A percentile compares a stretch with the other conserved stretches of the same genome.
Conservation (phyloP, 2,888 invertebrate genomes). For the Cylindroiulus punctatus region DNA sequence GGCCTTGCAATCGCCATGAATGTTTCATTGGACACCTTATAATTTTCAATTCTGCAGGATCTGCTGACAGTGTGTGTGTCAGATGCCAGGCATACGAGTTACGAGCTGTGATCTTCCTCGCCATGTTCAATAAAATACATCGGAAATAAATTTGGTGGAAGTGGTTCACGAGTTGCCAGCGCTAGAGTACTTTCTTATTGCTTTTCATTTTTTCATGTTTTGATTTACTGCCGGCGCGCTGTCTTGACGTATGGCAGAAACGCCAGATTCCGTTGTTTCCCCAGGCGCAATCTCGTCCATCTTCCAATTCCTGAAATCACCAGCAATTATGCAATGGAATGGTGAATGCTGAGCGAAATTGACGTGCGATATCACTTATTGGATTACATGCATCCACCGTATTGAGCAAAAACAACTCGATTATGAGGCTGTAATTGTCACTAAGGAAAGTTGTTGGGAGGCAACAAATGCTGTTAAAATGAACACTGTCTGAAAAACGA, state of each 20-base stretch:
- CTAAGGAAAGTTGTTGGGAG: neutral
- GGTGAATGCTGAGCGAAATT: neutral
- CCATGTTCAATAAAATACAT: neutral
- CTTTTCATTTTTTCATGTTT: conserved; percentile 2
- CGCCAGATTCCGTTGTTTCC: too few species aligned
- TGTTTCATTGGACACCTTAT: conserved; percentile 16
- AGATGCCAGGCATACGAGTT: conserved; percentile 31
- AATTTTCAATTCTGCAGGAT: neutral
- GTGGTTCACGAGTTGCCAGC: neutral
- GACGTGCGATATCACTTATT: neutral
- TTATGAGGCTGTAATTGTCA: neutral
- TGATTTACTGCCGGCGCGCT: conserved; percentile 17
- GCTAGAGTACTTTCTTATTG: conserved; percentile 7
- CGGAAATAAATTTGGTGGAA: neutral
- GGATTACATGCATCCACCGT: neutral
- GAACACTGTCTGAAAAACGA: neutral
- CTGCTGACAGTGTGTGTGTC: neutral
- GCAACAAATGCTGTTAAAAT: neutral
- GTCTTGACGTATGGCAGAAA: neutral
- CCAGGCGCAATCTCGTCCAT: too few species aligned
- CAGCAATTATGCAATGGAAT: neutral
- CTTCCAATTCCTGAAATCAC: too few species aligned
- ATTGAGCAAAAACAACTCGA: neutral
- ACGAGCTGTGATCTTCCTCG: neutral
- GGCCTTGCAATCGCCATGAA: neutral